These are phyloP conservation scores for Carterocephalus palaemon DNA, from an alignment of 2,888 invertebrate genomes.

Conservation along the genomic window DNA sequence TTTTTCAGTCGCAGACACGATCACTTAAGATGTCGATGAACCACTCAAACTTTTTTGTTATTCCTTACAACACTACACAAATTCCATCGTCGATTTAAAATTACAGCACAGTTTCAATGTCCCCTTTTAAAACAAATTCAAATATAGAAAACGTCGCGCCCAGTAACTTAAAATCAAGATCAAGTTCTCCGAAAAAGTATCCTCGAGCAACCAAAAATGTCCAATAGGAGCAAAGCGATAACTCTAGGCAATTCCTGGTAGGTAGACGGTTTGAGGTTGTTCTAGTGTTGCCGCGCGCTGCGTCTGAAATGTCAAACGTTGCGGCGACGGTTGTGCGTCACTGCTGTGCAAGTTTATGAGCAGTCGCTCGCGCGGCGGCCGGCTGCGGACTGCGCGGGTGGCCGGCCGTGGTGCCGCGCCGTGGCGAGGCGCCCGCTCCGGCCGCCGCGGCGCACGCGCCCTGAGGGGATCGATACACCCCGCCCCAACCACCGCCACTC, in stretches of 20 bases:
- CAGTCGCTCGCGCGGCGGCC: constrained; percentile 67
- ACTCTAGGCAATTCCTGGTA: constrained; percentile 64
- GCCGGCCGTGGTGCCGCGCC: constrained; percentile 30
- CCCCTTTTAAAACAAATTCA: constrained; percentile 7
- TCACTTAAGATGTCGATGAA: constrained; percentile 51
- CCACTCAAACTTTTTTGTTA: constrained; percentile 39
- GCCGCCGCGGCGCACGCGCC: constrained; percentile 68
- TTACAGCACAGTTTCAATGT: constrained; percentile 14
- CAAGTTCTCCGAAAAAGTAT: constrained; percentile 18
- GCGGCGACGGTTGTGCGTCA: constrained; percentile 36
- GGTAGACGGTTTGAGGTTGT: constrained; percentile 62
- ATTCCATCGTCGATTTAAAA: constrained; percentile 29
- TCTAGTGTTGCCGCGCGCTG: constrained; percentile 63
- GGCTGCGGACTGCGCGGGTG: constrained; percentile 72
- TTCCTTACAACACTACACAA: constrained; percentile 45
- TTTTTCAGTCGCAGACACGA: constrained; percentile 67
- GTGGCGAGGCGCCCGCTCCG: constrained; percentile 54
- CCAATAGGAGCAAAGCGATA: constrained; percentile 36
- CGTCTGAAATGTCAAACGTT: constrained; percentile 59
- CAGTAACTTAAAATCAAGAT: constrained; percentile 11
- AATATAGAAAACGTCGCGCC: neutral
- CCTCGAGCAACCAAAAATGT: constrained; percentile 14
- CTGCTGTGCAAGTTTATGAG: constrained; percentile 39
- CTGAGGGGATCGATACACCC: constrained; percentile 73
- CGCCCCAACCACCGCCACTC: constrained; percentile 58